These are phyloP conservation scores for Piaya cayana DNA, from an alignment of 2,113 vertebrate species.

Conservation along the genomic window DNA sequence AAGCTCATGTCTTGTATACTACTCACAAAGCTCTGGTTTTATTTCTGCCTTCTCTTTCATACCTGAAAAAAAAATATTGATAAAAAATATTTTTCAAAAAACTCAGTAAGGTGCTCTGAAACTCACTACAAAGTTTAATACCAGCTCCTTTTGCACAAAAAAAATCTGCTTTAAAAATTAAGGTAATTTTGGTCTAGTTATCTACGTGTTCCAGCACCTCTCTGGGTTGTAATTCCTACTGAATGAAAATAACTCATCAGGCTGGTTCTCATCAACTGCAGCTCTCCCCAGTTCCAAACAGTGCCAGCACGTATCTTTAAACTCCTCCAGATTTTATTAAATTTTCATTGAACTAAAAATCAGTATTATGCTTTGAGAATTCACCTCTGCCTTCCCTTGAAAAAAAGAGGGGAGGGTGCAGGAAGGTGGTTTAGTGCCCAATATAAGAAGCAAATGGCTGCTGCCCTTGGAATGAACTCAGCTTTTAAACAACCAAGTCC, in stretches of 20 bases:
- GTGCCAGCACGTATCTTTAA: background rate
- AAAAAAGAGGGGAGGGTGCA: background rate
- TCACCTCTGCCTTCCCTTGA: background rate
- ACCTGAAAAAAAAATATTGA: background rate
- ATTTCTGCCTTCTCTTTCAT: conserved; percentile 6
- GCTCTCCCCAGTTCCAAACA: background rate
- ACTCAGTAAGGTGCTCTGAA: background rate
- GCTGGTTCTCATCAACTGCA: background rate
- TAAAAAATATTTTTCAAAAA: background rate
- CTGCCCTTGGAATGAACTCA: background rate
- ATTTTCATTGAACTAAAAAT: conserved; percentile 38
- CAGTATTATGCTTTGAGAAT: background rate
- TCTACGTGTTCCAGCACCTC: background rate
- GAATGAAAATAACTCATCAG: background rate
- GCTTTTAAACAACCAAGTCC: background rate
- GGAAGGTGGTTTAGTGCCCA: background rate
- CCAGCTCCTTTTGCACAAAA: background rate
- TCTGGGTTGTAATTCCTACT: background rate
- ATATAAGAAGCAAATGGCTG: conserved; percentile 24
- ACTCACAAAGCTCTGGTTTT: background rate
- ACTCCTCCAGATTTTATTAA: background rate
- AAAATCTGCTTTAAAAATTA: background rate
- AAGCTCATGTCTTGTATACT: background rate
- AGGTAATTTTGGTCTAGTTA: background rate
- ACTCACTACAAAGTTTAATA: background rate